phyloP scores from a whole-genome alignment of 1,140 invertebrate species.

The Caenorhabditis tropicalis region DNA sequence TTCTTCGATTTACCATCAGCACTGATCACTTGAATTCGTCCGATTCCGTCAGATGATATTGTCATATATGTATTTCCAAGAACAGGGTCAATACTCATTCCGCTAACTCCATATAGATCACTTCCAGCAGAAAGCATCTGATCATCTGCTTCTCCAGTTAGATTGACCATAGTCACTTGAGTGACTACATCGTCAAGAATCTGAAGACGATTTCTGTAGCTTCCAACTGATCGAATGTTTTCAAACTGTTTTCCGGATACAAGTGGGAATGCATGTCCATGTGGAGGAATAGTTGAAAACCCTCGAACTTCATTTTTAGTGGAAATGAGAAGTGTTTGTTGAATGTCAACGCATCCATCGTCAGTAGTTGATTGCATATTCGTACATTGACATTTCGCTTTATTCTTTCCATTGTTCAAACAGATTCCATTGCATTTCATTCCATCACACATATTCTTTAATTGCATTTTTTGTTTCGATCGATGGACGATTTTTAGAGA shows the following conservation, averaged over 20 bases:
- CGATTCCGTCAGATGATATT: background rate
- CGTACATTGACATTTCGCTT: background rate
- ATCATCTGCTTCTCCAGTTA: constrained; percentile 10
- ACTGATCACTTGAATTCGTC: constrained; percentile 3
- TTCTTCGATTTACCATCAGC: background rate
- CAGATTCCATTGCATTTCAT: constrained; percentile 78
- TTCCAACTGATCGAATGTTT: constrained; percentile 45
- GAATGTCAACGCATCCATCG: constrained; percentile 26
- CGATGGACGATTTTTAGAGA: constrained; percentile 85
- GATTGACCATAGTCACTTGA: background rate
- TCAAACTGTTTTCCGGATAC: constrained; percentile 48
- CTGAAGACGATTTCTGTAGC: constrained; percentile 10
- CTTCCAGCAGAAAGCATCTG: constrained; percentile 4
- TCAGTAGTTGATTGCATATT: constrained; percentile 65
- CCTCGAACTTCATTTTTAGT: constrained; percentile 19
- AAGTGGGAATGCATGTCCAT: constrained; percentile 39
- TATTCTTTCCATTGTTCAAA: constrained; percentile 72
- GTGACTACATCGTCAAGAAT: background rate
- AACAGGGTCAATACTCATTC: constrained; percentile 69
- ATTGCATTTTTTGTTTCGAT: constrained; percentile 77
- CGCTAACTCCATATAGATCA: constrained; percentile 23
- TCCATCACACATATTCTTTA: constrained; percentile 77
- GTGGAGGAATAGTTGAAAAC: constrained; percentile 43
- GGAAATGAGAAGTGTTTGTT: constrained; percentile 55
- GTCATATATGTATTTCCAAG: constrained; percentile 73